Percentiles rank a stretch among this genome's conserved stretches.
Evolutionary conservation across 2,113 vertebrate genomes (phyloP).

Genomic region (Mungos mungo): DNA sequence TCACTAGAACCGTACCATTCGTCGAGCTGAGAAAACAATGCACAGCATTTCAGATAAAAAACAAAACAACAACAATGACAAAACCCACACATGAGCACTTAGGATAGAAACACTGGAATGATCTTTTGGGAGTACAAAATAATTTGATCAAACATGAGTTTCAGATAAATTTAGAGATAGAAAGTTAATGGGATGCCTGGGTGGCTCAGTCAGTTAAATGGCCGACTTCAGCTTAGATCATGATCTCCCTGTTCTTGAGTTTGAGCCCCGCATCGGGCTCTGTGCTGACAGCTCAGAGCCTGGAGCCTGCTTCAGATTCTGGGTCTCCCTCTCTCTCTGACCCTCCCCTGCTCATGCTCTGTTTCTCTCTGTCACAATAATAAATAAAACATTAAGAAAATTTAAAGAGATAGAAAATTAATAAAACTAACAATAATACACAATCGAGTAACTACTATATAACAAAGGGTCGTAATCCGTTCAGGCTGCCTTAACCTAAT

Average conservation of each 20-base stretch:
- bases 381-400: too few species aligned
- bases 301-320: too few species aligned
- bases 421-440: not conserved
- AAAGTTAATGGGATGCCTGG: not conserved
- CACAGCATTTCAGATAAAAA: not conserved
- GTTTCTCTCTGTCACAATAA: too few species aligned
- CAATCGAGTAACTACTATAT: not conserved
- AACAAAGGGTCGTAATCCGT: accelerated
- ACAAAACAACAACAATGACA: not conserved
- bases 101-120: not conserved
- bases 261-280: too few species aligned
- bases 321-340: too few species aligned
- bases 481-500: not conserved
- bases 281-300: too few species aligned
- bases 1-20: not conserved
- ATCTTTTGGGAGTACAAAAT: not conserved
- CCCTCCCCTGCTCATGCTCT: too few species aligned
- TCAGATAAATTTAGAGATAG: not conserved
- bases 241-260: too few species aligned
- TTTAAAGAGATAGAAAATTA: not conserved
- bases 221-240: too few species aligned
- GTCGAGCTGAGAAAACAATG: not conserved
- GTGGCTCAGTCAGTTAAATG: too few species aligned
- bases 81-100: not conserved
- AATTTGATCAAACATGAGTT: not conserved